These are phyloP conservation scores for Germaria angustata DNA, from an alignment of 2,888 invertebrate genomes.

Conservation along the genomic window DNA sequence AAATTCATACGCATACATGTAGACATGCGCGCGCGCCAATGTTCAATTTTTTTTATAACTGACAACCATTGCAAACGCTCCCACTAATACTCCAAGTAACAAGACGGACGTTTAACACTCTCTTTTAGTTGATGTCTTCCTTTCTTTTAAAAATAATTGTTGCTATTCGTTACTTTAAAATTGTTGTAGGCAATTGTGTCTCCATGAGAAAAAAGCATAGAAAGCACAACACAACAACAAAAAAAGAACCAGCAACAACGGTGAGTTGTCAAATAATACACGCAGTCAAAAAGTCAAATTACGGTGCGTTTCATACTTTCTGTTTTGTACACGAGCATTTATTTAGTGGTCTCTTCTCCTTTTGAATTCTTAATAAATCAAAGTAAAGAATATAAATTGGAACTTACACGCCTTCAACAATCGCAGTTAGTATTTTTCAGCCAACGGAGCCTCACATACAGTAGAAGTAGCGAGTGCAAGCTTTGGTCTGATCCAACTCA, in stretches of 20 bases:
- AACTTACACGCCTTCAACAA: conserved; percentile 76
- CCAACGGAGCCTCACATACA: conserved; percentile 79
- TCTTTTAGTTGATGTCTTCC: conserved; percentile 38
- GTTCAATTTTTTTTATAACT: conserved; percentile 28
- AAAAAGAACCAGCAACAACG: conserved; percentile 33
- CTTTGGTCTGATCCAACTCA: conserved; percentile 74
- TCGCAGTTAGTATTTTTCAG: conserved; percentile 80
- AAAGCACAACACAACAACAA: not conserved
- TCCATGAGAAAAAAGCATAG: not conserved
- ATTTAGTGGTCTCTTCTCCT: conserved; percentile 73
- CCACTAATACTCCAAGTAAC: conserved; percentile 2
- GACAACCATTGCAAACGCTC: not conserved
- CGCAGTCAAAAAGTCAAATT: conserved; percentile 38
- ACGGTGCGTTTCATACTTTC: conserved; percentile 36
- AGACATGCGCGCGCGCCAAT: conserved; percentile 50
- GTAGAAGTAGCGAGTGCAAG: conserved; percentile 78
- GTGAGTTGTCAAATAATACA: conserved; percentile 61
- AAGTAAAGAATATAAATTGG: conserved; percentile 80
- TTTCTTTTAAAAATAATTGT: conserved; percentile 19
- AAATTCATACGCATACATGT: conserved; percentile 2
- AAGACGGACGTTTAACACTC: not conserved
- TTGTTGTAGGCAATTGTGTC: conserved; percentile 52
- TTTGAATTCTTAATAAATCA: conserved; percentile 80
- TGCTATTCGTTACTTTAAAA: conserved; percentile 28
- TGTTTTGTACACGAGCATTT: conserved; percentile 26